phyloP scores from a whole-genome alignment of 2,113 vertebrate genomes.

The Aphyosemion australe region DNA sequence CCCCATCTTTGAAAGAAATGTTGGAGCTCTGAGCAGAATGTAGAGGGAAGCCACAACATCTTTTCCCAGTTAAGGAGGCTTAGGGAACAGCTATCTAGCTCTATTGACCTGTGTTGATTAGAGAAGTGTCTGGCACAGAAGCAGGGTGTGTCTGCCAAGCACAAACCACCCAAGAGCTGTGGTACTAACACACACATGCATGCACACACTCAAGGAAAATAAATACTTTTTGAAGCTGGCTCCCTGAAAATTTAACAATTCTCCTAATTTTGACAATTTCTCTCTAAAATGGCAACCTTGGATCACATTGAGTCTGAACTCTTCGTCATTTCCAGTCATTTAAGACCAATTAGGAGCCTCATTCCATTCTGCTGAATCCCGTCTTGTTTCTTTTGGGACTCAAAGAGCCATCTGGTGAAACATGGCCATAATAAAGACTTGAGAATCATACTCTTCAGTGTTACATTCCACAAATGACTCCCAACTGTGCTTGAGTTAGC shows the following conservation, averaged over 20 bases:
- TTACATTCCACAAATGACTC: neutral
- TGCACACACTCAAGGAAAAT: neutral
- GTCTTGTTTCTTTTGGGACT: constrained; percentile 12
- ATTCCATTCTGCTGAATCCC: constrained; percentile 53
- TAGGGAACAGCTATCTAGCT: constrained; percentile 48
- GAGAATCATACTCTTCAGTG: constrained; percentile 9
- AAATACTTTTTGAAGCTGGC: constrained; percentile 4
- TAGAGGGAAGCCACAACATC: constrained; percentile 52
- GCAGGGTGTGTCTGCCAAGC: constrained; percentile 58
- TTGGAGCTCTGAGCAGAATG: constrained; percentile 19
- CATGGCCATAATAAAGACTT: constrained; percentile 2
- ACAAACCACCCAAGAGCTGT: constrained; percentile 52
- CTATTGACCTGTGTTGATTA: constrained; percentile 65
- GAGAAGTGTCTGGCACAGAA: constrained; percentile 58
- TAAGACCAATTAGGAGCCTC: constrained; percentile 45
- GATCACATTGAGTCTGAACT: constrained; percentile 10
- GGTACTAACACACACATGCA: constrained; percentile 1
- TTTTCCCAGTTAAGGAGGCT: constrained; percentile 67
- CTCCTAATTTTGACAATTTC: constrained; percentile 25
- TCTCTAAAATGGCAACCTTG: constrained; percentile 24
- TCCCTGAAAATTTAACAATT: constrained; percentile 20
- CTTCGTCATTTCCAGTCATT: constrained; percentile 53
- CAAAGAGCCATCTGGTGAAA: constrained; percentile 7
- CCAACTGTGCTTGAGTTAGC: too few relatives aligned
- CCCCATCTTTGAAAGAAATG: constrained; percentile 35